Evolutionary conservation across 2,797 vertebrate species (phyloP), one percentile per base, ranked within the genome.

Genomic region (Sebastes diaconus): DNA sequence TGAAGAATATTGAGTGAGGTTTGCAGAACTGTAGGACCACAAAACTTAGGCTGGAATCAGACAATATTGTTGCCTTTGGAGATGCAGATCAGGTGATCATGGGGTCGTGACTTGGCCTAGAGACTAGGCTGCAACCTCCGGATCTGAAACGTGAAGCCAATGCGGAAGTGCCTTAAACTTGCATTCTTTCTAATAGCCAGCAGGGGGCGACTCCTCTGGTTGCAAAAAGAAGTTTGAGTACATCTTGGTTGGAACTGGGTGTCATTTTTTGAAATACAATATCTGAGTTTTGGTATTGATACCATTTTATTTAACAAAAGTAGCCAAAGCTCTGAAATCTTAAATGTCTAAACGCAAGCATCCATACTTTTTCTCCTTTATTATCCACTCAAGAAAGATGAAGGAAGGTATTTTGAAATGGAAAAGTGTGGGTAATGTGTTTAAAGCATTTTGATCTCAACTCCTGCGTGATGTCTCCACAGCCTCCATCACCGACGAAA

Each of bases 401-500:
- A 29, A 11, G 11, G 20, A 29, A 50, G 60, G 34, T 46, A 7
- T 46, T 83, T 68, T 14, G 13, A 71, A 75, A 60, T 54, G 32
- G 22, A n/a, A 67, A 73, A 58, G 13, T 29, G 46, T 36, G 52
- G 10, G 36, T 72, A 16, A 42, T 16, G 39, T 42, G 54, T 65
- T 39, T 42, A 59, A 57, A 52, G 34, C 68, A 68, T 65, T 71
- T 68, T 73, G 27, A 83, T 50, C 32, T 54, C 59, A 70, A 87
- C 73, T 36, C 66, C 63, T 81, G n/a, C 77, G 3, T 52, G 27
- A 58, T 89, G 59, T 92, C 84, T 94, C 90, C 89, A 65, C 95
- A 99, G 98, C 98, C 80, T 98, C 98, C 82, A 96, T 97, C 3
- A 97, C 98, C 52, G 97, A 97, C 83, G 96, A 97, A 91, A 97